Base-by-base conservation (phyloP, 2,113 vertebrate genomes). In the Dipodomys merriami region DNA sequence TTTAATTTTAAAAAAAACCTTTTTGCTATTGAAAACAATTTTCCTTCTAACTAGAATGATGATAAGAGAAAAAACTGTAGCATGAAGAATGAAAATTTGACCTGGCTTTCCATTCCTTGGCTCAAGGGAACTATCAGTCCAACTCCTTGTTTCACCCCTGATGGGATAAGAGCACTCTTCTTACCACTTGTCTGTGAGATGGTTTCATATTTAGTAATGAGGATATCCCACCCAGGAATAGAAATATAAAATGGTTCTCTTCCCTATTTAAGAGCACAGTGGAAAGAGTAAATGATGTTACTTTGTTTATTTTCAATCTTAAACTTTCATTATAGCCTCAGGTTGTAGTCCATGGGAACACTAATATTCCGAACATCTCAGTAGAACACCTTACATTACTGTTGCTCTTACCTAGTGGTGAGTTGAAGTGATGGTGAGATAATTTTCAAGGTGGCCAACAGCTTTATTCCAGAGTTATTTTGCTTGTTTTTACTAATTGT, bases 301-400 rank as follows among this genome's bases (percentile, higher is more conserved):
- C 94, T 65, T 87, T 85, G 60, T 78, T 91, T 84, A 69, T 18
- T 90, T 96, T 90, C 76, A 72, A 91, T 79, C 73, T 68, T 87
- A 64, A 29, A 27, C 57, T 94, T 96, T 91, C 93, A 65, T 72
- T 84, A 4, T 73, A 60, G 22, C 30, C 73, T 94, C 29, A 90
- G 91, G 95, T 65, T 60, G 25, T 60, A 65, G 39, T 90, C 90
- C 85, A 10, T 72, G 79, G 35, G 71, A 95, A 65, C 49, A 67
- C 44, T 83, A 39, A 69, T 71, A 23, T 82, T 95, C 91, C 77
- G 46, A 95, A 88, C 81, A 73, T 25, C 35, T 79, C 88, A 73
- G 74, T 57, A 53, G 53, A 93, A 65, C 23, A n/a, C 33, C 85
- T 94, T 83, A 88, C 90, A 94, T 87, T 95, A 96, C 91, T 84